phyloP scores from a whole-genome alignment of 92 coral and sea anemone species.

The Zoanthus solanderi region DNA sequence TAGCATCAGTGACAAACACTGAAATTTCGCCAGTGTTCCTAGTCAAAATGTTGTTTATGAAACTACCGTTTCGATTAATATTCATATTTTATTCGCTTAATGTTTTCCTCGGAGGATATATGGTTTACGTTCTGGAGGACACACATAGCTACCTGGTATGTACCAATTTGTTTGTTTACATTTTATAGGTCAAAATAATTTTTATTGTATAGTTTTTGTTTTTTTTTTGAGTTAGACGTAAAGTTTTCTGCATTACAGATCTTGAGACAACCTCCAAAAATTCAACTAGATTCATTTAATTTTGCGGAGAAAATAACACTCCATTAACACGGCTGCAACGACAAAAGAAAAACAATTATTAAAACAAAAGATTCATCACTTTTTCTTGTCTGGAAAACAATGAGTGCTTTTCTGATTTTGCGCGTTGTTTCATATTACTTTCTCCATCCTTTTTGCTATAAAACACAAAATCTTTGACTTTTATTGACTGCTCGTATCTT shows the following conservation, averaged over 20 bases:
- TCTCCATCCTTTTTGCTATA: not conserved
- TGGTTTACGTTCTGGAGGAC: constrained; percentile 87
- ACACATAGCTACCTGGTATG: constrained; percentile 92
- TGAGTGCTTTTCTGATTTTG: not conserved
- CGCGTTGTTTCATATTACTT: not conserved
- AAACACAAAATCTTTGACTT: not conserved
- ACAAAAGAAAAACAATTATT: not conserved
- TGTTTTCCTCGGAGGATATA: constrained; percentile 95
- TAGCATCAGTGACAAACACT: constrained; percentile 95
- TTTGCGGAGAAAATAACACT: not conserved
- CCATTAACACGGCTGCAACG: not conserved
- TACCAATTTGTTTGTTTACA: constrained; percentile 27
- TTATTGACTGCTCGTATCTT: not conserved
- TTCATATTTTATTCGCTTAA: constrained; percentile 85
- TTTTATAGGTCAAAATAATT: constrained; percentile 4
- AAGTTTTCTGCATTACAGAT: not conserved
- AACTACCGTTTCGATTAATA: constrained; percentile 85
- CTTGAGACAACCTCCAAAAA: not conserved
- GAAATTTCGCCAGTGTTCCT: constrained; percentile 91
- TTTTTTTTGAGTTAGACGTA: not conserved
- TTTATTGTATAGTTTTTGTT: not conserved
- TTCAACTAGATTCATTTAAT: not conserved
- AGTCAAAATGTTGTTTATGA: constrained; percentile 88
- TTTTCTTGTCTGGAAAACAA: not conserved
- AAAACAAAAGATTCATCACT: not conserved